These are phyloP conservation scores for Alitta virens DNA, from an alignment of 2,888 invertebrate genomes.

Conservation along the genomic window DNA sequence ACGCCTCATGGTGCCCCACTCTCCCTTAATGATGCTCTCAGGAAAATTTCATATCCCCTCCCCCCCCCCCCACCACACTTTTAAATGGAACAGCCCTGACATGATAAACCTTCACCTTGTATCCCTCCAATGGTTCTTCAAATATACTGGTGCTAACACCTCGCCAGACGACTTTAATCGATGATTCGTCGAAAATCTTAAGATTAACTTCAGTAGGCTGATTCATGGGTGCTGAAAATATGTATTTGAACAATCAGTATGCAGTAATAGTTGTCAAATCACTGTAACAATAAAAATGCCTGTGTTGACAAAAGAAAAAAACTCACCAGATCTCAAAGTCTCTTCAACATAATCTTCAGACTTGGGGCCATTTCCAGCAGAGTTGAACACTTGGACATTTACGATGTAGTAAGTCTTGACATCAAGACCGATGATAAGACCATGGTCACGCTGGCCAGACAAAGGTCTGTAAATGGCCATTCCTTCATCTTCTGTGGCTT, in stretches of 20 bases:
- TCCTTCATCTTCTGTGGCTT: constrained; percentile 26
- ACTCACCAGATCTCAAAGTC: constrained; percentile 46
- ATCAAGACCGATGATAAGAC: constrained; percentile 86
- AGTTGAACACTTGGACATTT: constrained; percentile 84
- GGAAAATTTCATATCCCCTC: too few relatives aligned
- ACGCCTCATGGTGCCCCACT: too few relatives aligned
- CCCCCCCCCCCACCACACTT: too few relatives aligned
- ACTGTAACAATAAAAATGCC: too few relatives aligned
- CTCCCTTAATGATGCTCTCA: too few relatives aligned
- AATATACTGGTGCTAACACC: constrained; percentile 80
- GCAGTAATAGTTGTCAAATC: too few relatives aligned
- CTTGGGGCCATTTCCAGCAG: constrained; percentile 93
- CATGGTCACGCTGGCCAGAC: constrained; percentile 70
- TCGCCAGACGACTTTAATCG: constrained; percentile 86
- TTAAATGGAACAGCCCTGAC: too few relatives aligned
- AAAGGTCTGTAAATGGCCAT: constrained; percentile 29
- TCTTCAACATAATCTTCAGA: constrained; percentile 77
- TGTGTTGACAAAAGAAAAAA: not conserved
- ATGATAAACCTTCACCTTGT: constrained; percentile 70
- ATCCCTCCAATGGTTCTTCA: constrained; percentile 91
- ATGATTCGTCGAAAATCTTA: constrained; percentile 78
- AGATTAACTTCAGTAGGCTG: constrained; percentile 90
- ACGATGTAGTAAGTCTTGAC: constrained; percentile 91
- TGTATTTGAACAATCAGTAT: too few relatives aligned
- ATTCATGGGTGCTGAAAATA: constrained; percentile 78